Evolutionary conservation across 2,113 vertebrate genomes (phyloP).

Genomic region (Trogon melanurus): DNA sequence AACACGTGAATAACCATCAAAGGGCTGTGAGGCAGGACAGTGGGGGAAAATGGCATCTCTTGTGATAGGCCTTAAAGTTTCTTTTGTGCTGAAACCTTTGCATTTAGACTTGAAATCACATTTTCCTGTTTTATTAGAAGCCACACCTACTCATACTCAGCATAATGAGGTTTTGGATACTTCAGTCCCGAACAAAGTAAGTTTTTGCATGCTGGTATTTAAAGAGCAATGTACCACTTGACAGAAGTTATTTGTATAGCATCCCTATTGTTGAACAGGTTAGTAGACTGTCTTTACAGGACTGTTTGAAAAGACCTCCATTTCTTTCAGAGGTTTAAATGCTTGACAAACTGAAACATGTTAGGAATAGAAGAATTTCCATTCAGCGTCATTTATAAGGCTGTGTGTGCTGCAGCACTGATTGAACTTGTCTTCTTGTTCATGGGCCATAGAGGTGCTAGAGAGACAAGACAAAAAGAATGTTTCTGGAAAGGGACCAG

Average conservation of each 20-base stretch:
- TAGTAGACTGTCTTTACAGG: background rate
- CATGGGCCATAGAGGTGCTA: background rate
- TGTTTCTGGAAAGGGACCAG: constrained; percentile 12
- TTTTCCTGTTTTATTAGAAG: background rate
- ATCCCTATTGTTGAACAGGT: background rate
- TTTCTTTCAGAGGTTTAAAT: background rate
- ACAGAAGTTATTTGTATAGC: background rate
- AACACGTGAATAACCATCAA: background rate
- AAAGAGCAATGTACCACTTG: background rate
- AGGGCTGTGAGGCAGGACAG: background rate
- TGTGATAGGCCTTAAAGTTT: background rate
- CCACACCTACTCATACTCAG: background rate
- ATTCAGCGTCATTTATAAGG: background rate
- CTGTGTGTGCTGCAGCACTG: background rate
- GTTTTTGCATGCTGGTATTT: background rate
- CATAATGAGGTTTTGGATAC: no score
- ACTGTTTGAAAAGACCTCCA: fast-evolving
- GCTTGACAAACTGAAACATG: background rate
- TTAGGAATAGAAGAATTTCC: background rate
- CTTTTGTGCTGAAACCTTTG: background rate
- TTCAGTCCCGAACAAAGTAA: background rate
- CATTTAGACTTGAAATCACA: background rate
- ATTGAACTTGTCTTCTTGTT: background rate
- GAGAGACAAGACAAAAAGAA: constrained; percentile 19
- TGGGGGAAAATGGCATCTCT: background rate